These are phyloP conservation scores for Patella pellucida DNA, from an alignment of 2,888 invertebrate species.

Conservation along the genomic window DNA sequence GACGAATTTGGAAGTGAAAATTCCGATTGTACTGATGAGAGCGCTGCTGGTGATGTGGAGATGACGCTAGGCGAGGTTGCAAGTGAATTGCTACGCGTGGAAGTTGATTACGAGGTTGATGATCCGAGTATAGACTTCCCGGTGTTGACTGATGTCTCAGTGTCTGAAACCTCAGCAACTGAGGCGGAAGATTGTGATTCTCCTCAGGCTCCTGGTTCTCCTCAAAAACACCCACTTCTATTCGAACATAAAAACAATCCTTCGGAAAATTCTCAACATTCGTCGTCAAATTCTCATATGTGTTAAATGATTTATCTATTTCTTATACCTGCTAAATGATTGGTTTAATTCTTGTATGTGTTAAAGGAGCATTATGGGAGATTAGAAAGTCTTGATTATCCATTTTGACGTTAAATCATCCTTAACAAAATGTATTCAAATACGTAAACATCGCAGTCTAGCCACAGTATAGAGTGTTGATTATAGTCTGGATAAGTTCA, in stretches of 20 bases:
- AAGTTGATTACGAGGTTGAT: slow-evolving; percentile 25
- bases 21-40: not conserved
- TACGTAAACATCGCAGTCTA: too few species aligned
- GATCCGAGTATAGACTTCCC: slow-evolving; percentile 15
- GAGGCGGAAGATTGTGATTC: slow-evolving; percentile 38
- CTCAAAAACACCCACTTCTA: slow-evolving; percentile 24
- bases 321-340: too few species aligned
- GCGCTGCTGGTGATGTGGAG: slow-evolving; percentile 5
- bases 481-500: too few species aligned
- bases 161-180: slow-evolving; percentile 35
- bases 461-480: too few species aligned
- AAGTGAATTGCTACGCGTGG: not conserved
- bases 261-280: too few species aligned
- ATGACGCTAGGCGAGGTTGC: not conserved
- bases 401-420: too few species aligned
- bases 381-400: too few species aligned
- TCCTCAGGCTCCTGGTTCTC: slow-evolving; percentile 22
- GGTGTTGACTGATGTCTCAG: slow-evolving; percentile 32
- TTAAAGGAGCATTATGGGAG: too few species aligned
- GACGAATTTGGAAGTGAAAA: slow-evolving; percentile 19
- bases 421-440: too few species aligned
- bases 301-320: too few species aligned
- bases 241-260: not conserved
- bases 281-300: too few species aligned
- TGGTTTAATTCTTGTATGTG: too few species aligned